Evolutionary conservation across 2,888 invertebrate species (phyloP).

Genomic region (Lucinisca nassula): DNA sequence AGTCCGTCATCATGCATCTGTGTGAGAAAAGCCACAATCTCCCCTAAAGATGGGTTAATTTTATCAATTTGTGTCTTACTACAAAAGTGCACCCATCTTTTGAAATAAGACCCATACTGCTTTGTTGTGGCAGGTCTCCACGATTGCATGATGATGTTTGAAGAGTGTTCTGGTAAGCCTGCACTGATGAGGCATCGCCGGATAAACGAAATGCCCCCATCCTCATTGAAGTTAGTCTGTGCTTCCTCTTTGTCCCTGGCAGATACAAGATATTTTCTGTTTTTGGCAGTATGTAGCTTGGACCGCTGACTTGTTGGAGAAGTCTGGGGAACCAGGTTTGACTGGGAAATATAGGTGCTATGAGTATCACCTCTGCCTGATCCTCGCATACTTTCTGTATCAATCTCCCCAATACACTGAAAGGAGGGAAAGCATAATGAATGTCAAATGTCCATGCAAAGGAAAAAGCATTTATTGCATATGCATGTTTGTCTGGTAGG

Average conservation of each 20-base stretch:
- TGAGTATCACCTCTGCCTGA: background rate
- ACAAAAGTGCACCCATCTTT: conserved; percentile 7
- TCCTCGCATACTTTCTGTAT: background rate
- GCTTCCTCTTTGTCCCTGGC: background rate
- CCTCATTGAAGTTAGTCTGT: background rate
- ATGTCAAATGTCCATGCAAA: background rate
- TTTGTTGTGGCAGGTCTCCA: background rate
- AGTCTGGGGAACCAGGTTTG: background rate
- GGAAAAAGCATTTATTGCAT: conserved; percentile 11
- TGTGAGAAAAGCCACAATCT: background rate
- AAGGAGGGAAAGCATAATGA: background rate
- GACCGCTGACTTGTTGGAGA: background rate
- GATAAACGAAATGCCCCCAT: conserved; percentile 1
- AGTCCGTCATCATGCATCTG: background rate
- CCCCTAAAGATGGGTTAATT: background rate
- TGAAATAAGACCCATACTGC: background rate
- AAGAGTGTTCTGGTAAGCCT: background rate
- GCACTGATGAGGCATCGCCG: background rate
- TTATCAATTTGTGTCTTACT: background rate
- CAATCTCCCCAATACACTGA: background rate
- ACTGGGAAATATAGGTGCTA: background rate
- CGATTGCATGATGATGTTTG: conserved; percentile 5
- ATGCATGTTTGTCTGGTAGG: background rate
- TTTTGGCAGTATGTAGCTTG: background rate
- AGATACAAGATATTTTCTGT: background rate